A percentile compares a stretch with the other conserved stretches of the same genome.
Conservation (phyloP, 35 echinoderm and acorn worm species). For the Apostichopus japonicus region DNA sequence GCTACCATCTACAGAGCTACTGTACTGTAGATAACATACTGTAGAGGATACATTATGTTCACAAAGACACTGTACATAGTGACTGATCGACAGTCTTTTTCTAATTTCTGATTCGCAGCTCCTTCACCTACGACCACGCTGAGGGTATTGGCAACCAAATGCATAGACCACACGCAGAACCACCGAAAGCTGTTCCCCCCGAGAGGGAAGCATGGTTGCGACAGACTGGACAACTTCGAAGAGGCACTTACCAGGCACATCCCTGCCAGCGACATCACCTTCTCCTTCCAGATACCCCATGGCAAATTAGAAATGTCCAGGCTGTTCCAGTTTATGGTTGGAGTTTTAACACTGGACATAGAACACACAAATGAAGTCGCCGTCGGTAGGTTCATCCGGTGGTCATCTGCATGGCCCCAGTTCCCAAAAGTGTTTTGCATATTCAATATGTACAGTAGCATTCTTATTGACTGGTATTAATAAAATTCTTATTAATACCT, state of each 20-base stretch:
- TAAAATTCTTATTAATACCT: too few relatives aligned
- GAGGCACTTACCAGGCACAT: conserved; percentile 69
- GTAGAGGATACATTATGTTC: too few relatives aligned
- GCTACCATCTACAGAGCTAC: background rate
- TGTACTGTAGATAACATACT: too few relatives aligned
- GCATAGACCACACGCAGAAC: conserved; percentile 73
- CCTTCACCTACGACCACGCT: conserved; percentile 67
- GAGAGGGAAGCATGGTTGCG: conserved; percentile 61
- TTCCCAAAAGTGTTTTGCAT: too few relatives aligned
- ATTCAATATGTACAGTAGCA: too few relatives aligned
- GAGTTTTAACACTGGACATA: conserved; percentile 72
- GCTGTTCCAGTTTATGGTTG: conserved; percentile 85
- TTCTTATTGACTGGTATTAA: too few relatives aligned
- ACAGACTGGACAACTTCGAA: conserved; percentile 76
- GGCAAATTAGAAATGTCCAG: conserved; percentile 59
- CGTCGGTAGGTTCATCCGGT: background rate
- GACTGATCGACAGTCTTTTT: too few relatives aligned
- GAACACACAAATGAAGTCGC: background rate
- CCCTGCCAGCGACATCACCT: conserved; percentile 71
- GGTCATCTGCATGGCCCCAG: too few relatives aligned
- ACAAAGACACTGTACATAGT: too few relatives aligned
- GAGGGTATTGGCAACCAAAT: conserved; percentile 79
- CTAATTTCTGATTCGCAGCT: conserved; percentile 59
- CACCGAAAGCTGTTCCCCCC: conserved; percentile 63
- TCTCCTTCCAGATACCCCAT: conserved; percentile 78